Conservation (phyloP, 2,888 invertebrate genomes). For the Athalia circularis region DNA sequence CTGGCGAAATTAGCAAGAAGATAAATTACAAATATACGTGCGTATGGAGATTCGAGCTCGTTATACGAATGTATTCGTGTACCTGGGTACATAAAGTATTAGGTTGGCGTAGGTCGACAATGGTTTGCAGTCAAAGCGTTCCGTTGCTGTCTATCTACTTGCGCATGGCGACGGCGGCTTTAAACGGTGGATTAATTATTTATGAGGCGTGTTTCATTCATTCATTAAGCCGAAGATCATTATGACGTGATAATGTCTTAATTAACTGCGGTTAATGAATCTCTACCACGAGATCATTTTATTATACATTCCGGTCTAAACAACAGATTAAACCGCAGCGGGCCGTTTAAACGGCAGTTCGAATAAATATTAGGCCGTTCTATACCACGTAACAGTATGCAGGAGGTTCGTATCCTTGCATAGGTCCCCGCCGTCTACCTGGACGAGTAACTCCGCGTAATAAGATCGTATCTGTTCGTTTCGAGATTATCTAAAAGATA, state of each 20-base stretch:
- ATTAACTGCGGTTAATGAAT: constrained; percentile 73
- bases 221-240: constrained; percentile 73
- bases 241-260: constrained; percentile 74
- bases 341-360: constrained; percentile 39
- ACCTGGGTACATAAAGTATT: background rate
- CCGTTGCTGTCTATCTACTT: constrained; percentile 19
- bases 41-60: background rate
- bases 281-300: constrained; percentile 69
- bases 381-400: too few species aligned
- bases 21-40: background rate
- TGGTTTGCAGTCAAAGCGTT: constrained; percentile 34
- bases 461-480: constrained; percentile 20
- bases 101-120: constrained; percentile 41
- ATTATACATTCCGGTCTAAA: constrained; percentile 66
- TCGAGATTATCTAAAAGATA: constrained; percentile 34
- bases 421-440: constrained; percentile 15
- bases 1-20: too few species aligned
- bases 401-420: constrained; percentile 9
- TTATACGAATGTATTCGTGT: background rate
- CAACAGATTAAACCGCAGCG: constrained; percentile 69
- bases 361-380: constrained; percentile 40
- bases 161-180: constrained; percentile 64
- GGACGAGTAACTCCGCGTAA: constrained; percentile 29
- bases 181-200: constrained; percentile 72
- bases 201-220: constrained; percentile 74